Base-by-base conservation (phyloP, 2,797 vertebrate genomes). In the Microhierax caerulescens region DNA sequence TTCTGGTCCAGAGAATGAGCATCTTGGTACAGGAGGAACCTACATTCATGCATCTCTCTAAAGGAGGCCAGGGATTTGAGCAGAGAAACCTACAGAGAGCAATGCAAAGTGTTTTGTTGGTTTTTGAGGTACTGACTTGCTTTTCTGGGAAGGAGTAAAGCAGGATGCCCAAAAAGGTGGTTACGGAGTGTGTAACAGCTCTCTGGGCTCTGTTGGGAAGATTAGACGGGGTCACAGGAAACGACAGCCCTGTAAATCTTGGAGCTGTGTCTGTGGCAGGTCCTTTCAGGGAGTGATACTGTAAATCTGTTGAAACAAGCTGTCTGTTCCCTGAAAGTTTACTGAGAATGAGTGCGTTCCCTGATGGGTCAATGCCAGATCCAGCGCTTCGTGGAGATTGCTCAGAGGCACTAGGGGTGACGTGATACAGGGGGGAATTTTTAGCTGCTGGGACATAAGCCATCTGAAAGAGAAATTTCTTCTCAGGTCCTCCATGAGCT, bases 281-380 rank as follows among this genome's bases (percentile, higher is more conserved):
- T 88, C 88, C 53, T 87, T 96, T 80, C 39, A 88, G 61, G 50
- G 54, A 20, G 57, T 27, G 25, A 64, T 74, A 51, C 5, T 81
- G 70, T 95, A 93, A 94, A 92, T 95, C 78, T 85, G 1, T 83
- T 75, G 80, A 78, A 97, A 90, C 43, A 60, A 94, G 90, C 83
- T 94, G 50, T 75, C 53, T 63, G n/a, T 69, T 88, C 65, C 57
- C 57, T 91, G 39, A 19, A 91, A 94, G 84, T 92, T 94, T 59
- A 18, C 88, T 65, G 69, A 86, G 67, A 92, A 84, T 47, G 50
- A 67, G 43, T 60, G n/a, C 4, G 1, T 54, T 94, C 68, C 74
- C 34, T 88, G 36, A 65, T 65, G 59, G 47, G 50, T 72, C 65
- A 69, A 32, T 90, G 91, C 57, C 84, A 94, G 56, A 83, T 89